Conservation (phyloP, 2,888 invertebrate genomes). For the Tetragonula carbonaria region DNA sequence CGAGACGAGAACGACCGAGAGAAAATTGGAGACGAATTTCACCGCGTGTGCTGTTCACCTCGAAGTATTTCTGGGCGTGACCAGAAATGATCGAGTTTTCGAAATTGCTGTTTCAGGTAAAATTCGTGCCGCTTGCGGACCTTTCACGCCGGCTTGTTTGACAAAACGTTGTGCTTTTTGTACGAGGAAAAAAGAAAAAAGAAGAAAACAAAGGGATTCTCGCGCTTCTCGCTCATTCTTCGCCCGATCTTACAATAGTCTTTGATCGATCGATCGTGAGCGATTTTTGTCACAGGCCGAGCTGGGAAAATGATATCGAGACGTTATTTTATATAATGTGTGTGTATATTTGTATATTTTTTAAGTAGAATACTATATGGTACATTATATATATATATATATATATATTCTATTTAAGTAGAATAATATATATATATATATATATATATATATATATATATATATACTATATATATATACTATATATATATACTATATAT, state of each 20-base stretch:
- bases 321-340: too few species aligned
- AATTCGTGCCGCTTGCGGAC: constrained; percentile 69
- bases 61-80: constrained; percentile 59
- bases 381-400: too few species aligned
- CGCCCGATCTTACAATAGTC: neutral
- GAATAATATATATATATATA: too few species aligned
- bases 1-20: neutral
- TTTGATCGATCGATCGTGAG: neutral
- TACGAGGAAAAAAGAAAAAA: constrained; percentile 8
- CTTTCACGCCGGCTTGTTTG: constrained; percentile 23
- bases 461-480: too few species aligned
- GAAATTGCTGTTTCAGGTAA: constrained; percentile 72
- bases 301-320: neutral
- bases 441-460: too few species aligned
- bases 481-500: too few species aligned
- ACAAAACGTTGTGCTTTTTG: neutral
- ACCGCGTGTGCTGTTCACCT: constrained; percentile 30
- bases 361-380: too few species aligned
- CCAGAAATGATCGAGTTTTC: constrained; percentile 60
- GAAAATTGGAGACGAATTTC: constrained; percentile 50
- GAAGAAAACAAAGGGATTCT: neutral
- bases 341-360: too few species aligned
- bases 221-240: neutral
- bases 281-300: neutral
- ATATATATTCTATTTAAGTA: too few species aligned